phyloP scores from a whole-genome alignment of 2,888 invertebrate species.

The Alentia gelatinosa region DNA sequence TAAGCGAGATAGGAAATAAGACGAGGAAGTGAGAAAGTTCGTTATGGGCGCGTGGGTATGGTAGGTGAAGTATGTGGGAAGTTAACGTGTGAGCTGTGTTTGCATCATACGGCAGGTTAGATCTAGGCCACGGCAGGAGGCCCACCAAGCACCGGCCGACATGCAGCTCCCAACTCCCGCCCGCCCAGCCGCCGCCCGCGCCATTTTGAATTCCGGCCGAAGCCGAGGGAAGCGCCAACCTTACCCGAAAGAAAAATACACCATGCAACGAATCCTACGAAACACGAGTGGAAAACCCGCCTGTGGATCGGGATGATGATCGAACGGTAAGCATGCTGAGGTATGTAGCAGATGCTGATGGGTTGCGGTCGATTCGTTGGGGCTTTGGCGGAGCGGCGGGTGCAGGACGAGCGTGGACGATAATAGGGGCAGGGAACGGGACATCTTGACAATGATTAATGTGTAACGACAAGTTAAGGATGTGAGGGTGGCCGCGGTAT shows the following conservation, averaged over 20 bases:
- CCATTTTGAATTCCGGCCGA: slow-evolving; percentile 23
- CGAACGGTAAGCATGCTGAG: not conserved
- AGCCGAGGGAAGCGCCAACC: not conserved
- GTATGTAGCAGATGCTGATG: not conserved
- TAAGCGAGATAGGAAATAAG: not conserved
- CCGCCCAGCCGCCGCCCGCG: not conserved
- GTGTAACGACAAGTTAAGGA: slow-evolving; percentile 43
- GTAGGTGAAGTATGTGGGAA: not conserved
- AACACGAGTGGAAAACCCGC: not conserved
- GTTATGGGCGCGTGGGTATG: not conserved
- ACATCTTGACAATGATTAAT: slow-evolving; percentile 41
- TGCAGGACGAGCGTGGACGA: not conserved
- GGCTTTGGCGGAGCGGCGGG: not conserved
- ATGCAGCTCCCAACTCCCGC: not conserved
- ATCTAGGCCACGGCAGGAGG: not conserved
- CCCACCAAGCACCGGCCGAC: not conserved
- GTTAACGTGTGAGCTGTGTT: not conserved
- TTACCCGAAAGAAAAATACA: not conserved
- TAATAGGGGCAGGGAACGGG: not conserved
- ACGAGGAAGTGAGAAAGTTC: not conserved
- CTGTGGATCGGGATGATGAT: too few relatives aligned
- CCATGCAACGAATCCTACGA: not conserved
- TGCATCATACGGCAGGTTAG: not conserved
- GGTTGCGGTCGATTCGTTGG: not conserved
- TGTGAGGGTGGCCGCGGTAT: too few relatives aligned